Conservation (phyloP, 2,888 invertebrate genomes). For the Sicus ferrugineus region DNA sequence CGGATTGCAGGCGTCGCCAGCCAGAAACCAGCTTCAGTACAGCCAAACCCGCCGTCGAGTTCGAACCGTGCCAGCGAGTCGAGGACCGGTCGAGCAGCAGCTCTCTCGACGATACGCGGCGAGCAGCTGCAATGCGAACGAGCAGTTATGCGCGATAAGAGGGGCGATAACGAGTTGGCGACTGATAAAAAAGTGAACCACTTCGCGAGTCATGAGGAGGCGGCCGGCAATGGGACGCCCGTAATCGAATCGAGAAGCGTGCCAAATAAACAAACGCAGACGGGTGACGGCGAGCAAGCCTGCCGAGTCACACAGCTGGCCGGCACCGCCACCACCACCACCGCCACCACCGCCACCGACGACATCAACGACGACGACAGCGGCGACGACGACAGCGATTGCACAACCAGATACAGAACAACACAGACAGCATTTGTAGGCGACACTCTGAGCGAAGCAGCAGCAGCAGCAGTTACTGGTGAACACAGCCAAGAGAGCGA, state of each 20-base stretch:
- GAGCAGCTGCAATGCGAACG: constrained; percentile 3
- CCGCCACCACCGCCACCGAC: constrained; percentile 21
- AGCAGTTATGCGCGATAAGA: constrained; percentile 24
- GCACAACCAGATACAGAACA: constrained; percentile 30
- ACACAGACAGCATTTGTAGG: constrained; percentile 41
- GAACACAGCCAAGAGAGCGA: constrained; percentile 14
- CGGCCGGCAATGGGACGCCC: background rate
- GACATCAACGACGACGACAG: constrained; percentile 29
- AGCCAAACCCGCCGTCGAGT: constrained; percentile 56
- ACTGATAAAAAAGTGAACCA: constrained; percentile 6
- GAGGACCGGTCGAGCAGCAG: background rate
- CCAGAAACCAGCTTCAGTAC: constrained; percentile 50
- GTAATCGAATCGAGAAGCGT: constrained; percentile 16
- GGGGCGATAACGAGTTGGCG: background rate
- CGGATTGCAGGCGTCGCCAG: constrained; percentile 37
- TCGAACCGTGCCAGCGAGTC: constrained; percentile 41
- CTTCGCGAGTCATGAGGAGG: too few species aligned
- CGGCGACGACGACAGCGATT: constrained; percentile 23
- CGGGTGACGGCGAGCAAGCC: constrained; percentile 41
- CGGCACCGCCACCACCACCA: constrained; percentile 14
- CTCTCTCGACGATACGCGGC: background rate
- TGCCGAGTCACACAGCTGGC: constrained; percentile 33
- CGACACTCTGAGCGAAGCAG: constrained; percentile 33
- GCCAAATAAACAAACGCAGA: constrained; percentile 25
- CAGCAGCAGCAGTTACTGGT: constrained; percentile 37